Evolutionary conservation across 2,888 invertebrate genomes (phyloP).

Genomic region (Cataglyphis livida): DNA sequence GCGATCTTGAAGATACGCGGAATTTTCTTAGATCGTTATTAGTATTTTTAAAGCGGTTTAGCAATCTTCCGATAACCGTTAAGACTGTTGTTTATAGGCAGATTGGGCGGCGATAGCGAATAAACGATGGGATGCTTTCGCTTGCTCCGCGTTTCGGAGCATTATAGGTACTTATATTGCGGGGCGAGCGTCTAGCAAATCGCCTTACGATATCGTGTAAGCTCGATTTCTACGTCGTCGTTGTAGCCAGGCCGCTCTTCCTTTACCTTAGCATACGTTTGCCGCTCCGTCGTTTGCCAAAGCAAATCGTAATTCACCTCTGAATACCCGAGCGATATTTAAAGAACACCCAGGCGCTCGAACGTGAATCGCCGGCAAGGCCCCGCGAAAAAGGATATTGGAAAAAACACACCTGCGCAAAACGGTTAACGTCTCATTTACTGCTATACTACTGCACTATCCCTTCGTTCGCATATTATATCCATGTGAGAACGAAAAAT

Average conservation of each 20-base stretch:
- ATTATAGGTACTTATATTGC: slow-evolving; percentile 56
- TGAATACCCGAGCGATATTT: slow-evolving; percentile 34
- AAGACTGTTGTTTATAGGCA: slow-evolving; percentile 39
- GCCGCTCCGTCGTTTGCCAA: slow-evolving; percentile 1
- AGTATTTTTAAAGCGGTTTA: slow-evolving; percentile 20
- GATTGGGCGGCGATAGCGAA: slow-evolving; percentile 22
- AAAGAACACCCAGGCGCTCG: slow-evolving; percentile 45
- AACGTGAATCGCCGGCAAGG: slow-evolving; percentile 20
- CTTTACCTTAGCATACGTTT: slow-evolving; percentile 40
- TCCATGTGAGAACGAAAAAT: slow-evolving; percentile 27
- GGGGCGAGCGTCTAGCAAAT: slow-evolving; percentile 46
- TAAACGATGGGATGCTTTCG: slow-evolving; percentile 49
- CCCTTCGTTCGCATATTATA: not conserved
- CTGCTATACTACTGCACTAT: slow-evolving; percentile 2
- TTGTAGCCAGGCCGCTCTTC: not conserved
- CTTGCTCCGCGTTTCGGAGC: slow-evolving; percentile 45
- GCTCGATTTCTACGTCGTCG: slow-evolving; percentile 8
- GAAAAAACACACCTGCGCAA: slow-evolving; percentile 35
- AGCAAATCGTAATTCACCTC: slow-evolving; percentile 53
- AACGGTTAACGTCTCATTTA: slow-evolving; percentile 46
- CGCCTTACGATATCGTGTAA: slow-evolving; percentile 47
- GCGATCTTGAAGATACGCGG: not conserved
- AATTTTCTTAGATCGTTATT: slow-evolving; percentile 30
- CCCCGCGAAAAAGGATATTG: slow-evolving; percentile 31
- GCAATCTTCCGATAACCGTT: slow-evolving; percentile 38